These are phyloP conservation scores for Syrista parreyssii DNA, from an alignment of 2,888 invertebrate genomes.

Conservation along the genomic window DNA sequence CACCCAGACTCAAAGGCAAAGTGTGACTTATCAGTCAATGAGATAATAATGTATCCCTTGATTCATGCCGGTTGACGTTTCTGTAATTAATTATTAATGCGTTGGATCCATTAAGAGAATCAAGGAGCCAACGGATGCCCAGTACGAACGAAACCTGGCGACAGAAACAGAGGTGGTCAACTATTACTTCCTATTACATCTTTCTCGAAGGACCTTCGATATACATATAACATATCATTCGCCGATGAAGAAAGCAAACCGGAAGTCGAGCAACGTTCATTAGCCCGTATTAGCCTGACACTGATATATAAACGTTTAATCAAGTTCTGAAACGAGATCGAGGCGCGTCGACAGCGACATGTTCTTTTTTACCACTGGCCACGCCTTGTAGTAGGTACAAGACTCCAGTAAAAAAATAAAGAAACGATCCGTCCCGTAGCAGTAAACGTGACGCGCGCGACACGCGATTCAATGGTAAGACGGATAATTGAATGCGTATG, in stretches of 20 bases:
- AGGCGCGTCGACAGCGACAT: neutral
- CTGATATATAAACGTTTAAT: neutral
- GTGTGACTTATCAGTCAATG: neutral
- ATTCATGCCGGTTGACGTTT: neutral
- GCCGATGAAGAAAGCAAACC: neutral
- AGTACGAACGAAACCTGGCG: neutral
- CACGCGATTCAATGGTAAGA: slow-evolving; percentile 5
- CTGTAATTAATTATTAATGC: neutral
- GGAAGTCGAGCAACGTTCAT: neutral
- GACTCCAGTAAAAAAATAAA: neutral
- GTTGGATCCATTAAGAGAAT: neutral
- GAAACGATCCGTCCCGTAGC: neutral
- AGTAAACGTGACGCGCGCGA: neutral
- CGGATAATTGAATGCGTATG: slow-evolving; percentile 44
- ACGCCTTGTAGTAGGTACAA: neutral
- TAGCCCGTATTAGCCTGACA: neutral
- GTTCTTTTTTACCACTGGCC: neutral
- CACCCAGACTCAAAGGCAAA: neutral
- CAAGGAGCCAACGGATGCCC: neutral
- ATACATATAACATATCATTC: neutral
- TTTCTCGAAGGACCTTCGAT: neutral
- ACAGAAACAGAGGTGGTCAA: neutral
- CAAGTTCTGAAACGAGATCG: neutral
- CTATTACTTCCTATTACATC: neutral
- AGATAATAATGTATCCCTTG: neutral